Evolutionary conservation across 2,888 invertebrate genomes (phyloP).

Genomic region (Pheosia gnoma): DNA sequence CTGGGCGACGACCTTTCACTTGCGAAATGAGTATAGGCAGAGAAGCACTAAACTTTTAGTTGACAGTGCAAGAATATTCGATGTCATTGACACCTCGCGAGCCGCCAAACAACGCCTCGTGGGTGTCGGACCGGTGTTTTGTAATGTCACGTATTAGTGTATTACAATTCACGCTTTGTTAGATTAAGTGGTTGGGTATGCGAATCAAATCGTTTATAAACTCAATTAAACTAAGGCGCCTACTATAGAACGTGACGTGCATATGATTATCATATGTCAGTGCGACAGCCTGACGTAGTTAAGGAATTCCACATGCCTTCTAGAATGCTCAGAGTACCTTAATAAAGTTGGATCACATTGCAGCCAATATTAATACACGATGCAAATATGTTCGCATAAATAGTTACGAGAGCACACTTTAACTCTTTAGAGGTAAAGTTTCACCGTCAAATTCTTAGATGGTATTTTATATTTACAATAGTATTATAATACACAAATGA

Average conservation of each 20-base stretch:
- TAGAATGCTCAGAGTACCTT: too few relatives aligned
- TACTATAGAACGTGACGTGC: background rate
- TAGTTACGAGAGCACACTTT: too few relatives aligned
- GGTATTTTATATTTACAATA: too few relatives aligned
- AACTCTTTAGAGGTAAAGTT: too few relatives aligned
- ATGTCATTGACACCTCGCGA: slow-evolving; percentile 2
- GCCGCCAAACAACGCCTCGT: background rate
- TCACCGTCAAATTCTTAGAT: too few relatives aligned
- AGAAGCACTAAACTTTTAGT: background rate
- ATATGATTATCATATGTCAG: too few relatives aligned
- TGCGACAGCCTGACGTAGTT: too few relatives aligned
- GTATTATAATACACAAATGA: too few relatives aligned
- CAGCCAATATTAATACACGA: too few relatives aligned
- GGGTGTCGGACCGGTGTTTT: background rate
- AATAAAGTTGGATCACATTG: too few relatives aligned
- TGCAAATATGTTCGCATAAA: too few relatives aligned
- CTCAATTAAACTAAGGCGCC: background rate
- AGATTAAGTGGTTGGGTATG: background rate
- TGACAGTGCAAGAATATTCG: background rate
- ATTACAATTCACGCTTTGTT: slow-evolving; percentile 3
- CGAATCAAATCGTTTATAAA: background rate
- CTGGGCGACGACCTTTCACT: background rate
- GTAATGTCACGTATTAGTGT: slow-evolving; percentile 3
- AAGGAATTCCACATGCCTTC: too few relatives aligned
- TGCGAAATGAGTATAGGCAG: background rate